Base-by-base conservation (phyloP, 2,797 vertebrate species). In the Danio choprae region DNA sequence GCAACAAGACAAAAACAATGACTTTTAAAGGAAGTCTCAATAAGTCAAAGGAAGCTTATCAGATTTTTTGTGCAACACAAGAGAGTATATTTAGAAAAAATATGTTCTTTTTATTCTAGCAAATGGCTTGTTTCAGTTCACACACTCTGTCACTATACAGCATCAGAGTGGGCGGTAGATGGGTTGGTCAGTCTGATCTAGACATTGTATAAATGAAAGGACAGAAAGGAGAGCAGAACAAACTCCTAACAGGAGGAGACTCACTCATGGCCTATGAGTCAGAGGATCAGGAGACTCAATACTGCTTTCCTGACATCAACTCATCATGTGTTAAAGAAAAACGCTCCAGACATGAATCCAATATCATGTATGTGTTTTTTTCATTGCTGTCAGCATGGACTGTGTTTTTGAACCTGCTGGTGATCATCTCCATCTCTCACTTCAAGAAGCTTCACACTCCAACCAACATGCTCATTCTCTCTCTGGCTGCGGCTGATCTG, bases 361-460 rank as follows among this genome's bases (percentile, higher is more conserved):
- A 20, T 6, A 58, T 79, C 29, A 36, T 79, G 70, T 73, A 73
- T 29, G 36, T 56, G 53, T 58, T 73, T 73, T 43, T 60, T 16
- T 60, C 71, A 16, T 8, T 74, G 56, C 22, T 74, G 22, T 62
- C 72, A 18, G 29, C 44, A 8, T 74, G 72, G 58, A 74, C 72
- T 36, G 73, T 0, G 0, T 64, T 69, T 64, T 16, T 75, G 16
- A 75, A 75, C 5, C 73, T 75, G 59, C 59, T 75, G 73, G 73
- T 75, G 56, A 79, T 79, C 67, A 79, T 79, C 77, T 79, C 77
- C 56, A 79, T 79, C 55, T 70, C 77, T 79, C 55, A 74, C 72
- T 74, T 74, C 15, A 74, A 70, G 71, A 74, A 74, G 41, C 56
- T 74, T 48, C 71, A 74, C 56, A 78, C 76, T 60, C 76, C 76